phyloP scores from a whole-genome alignment of 1,140 invertebrate genomes.

The Drosophila tsacasi region DNA sequence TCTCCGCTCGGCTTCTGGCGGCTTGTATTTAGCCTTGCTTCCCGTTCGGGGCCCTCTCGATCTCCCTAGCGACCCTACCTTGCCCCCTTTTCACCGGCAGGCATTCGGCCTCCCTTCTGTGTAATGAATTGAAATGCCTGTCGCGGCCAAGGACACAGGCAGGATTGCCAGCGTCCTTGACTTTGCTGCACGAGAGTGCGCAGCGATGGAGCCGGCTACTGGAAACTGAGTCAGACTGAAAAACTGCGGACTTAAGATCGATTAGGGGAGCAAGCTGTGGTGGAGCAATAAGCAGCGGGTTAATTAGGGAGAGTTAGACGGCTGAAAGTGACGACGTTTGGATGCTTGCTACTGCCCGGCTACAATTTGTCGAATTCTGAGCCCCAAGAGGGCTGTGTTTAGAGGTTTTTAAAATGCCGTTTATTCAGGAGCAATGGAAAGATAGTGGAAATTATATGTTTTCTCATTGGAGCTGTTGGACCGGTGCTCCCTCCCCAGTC shows the following conservation, averaged over 20 bases:
- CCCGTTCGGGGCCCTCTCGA: constrained; percentile 16
- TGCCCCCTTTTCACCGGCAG: neutral
- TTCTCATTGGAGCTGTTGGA: too few species aligned
- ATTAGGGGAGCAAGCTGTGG: constrained; percentile 7
- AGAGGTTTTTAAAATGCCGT: too few species aligned
- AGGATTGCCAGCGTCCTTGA: constrained; percentile 28
- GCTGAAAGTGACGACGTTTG: neutral
- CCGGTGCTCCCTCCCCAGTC: too few species aligned
- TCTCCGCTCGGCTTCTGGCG: neutral
- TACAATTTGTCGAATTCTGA: neutral
- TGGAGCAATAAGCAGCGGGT: neutral
- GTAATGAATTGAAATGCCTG: constrained; percentile 48
- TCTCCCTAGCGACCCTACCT: constrained; percentile 3
- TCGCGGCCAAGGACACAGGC: constrained; percentile 32
- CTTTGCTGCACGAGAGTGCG: constrained; percentile 17
- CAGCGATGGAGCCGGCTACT: neutral
- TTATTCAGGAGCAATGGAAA: too few species aligned
- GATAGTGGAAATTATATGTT: too few species aligned
- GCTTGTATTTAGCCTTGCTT: constrained; percentile 19
- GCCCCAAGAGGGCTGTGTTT: too few species aligned
- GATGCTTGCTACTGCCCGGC: neutral
- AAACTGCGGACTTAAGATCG: constrained; percentile 4
- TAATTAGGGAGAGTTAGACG: neutral
- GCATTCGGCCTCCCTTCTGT: neutral
- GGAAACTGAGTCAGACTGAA: constrained; percentile 6